Conservation (phyloP, 2,888 invertebrate genomes). For the Drosophila testacea region DNA sequence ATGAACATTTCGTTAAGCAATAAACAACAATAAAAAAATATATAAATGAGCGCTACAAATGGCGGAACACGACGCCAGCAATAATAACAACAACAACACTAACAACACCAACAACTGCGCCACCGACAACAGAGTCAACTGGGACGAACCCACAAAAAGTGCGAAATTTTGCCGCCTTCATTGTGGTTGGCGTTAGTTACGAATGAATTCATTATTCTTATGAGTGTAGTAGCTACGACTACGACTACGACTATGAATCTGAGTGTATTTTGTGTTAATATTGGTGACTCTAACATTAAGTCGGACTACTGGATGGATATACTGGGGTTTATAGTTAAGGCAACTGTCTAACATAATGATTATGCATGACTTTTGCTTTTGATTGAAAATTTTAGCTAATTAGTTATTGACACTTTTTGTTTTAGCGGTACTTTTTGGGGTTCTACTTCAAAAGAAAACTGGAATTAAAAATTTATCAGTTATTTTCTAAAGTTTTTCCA, state of each 20-base stretch:
- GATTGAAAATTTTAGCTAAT: slow-evolving; percentile 46
- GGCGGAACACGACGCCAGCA: slow-evolving; percentile 70
- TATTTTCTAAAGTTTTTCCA: not conserved
- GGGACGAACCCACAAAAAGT: slow-evolving; percentile 59
- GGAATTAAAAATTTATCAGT: not conserved
- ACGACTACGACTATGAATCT: slow-evolving; percentile 5
- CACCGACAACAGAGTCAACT: slow-evolving; percentile 7
- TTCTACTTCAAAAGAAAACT: slow-evolving; percentile 7
- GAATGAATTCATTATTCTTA: slow-evolving; percentile 35
- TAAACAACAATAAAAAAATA: slow-evolving; percentile 77
- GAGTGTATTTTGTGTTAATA: not conserved
- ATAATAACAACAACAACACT: slow-evolving; percentile 7
- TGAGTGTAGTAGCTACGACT: slow-evolving; percentile 14
- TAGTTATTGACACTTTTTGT: slow-evolving; percentile 20
- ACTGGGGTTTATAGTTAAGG: slow-evolving; percentile 39
- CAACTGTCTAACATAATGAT: slow-evolving; percentile 39
- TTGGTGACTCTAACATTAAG: not conserved
- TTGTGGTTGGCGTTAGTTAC: slow-evolving; percentile 31
- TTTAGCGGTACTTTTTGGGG: slow-evolving; percentile 27
- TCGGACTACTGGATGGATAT: slow-evolving; percentile 36
- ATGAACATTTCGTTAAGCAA: slow-evolving; percentile 75
- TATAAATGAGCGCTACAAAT: slow-evolving; percentile 75
- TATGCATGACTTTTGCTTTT: slow-evolving; percentile 43
- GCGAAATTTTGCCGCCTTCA: slow-evolving; percentile 70
- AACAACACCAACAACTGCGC: slow-evolving; percentile 1